Conservation (phyloP, 2,888 invertebrate genomes). For the Lysandra coridon region DNA sequence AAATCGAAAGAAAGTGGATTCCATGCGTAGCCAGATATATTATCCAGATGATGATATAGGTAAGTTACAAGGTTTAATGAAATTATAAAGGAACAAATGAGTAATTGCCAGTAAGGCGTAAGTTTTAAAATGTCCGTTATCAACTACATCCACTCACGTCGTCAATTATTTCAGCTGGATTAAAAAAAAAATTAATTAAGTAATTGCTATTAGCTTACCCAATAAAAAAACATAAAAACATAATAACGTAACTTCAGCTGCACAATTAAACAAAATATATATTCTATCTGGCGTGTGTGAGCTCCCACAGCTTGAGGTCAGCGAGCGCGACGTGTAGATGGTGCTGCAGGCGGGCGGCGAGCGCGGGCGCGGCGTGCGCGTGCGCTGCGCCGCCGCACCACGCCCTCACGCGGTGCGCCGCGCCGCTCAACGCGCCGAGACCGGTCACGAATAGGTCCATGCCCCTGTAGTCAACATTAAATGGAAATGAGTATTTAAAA, state of each 20-base stretch:
- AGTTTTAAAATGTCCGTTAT: no score
- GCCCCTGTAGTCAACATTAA: constrained; percentile 48
- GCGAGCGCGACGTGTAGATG: constrained; percentile 62
- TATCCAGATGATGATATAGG: no score
- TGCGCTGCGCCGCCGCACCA: constrained; percentile 51
- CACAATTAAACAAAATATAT: not conserved
- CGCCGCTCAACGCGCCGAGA: constrained; percentile 63
- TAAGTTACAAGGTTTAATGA: no score
- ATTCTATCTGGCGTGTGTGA: constrained; percentile 49
- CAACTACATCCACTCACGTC: no score
- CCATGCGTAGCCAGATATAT: no score
- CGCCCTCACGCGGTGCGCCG: constrained; percentile 50
- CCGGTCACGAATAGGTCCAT: constrained; percentile 74
- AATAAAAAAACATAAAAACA: not conserved
- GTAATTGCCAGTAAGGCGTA: no score
- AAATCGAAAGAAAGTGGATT: no score
- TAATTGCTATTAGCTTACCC: not conserved
- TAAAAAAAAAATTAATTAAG: no score
- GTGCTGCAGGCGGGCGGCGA: constrained; percentile 56
- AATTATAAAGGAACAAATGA: no score
- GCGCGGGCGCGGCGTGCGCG: constrained; percentile 59
- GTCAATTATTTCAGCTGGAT: no score
- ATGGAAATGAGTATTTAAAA: no score
- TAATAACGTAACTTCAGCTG: not conserved
- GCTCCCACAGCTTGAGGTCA: constrained; percentile 64